A percentile compares a stretch with the other conserved stretches of the same genome.
phyloP scores from a whole-genome alignment of 2,888 invertebrate species.

The Parapristionchus giblindavisi region DNA sequence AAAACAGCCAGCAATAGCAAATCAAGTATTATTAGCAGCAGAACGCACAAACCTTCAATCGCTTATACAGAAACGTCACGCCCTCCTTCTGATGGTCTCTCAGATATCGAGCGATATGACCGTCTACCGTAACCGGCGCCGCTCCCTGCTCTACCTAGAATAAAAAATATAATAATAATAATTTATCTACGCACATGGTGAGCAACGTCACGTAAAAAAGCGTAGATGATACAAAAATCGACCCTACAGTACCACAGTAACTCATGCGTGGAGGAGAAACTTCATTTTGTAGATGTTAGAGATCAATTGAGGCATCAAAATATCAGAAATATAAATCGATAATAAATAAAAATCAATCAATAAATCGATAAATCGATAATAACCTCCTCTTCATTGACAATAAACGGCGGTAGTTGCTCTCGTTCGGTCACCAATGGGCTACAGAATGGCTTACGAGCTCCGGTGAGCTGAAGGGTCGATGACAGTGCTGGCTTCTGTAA shows the following conservation, averaged over 20 bases:
- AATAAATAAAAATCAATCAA: too few relatives aligned
- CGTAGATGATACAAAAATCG: neutral
- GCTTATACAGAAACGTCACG: slow-evolving; percentile 48
- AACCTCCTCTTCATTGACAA: slow-evolving; percentile 28
- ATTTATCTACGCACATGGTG: neutral
- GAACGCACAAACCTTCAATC: slow-evolving; percentile 42
- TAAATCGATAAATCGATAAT: too few relatives aligned
- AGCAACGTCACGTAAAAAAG: neutral
- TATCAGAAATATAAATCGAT: too few relatives aligned
- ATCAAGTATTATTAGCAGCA: too few relatives aligned
- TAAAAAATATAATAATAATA: neutral
- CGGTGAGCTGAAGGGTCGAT: neutral
- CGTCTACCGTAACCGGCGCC: slow-evolving; percentile 18
- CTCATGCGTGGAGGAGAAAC: neutral
- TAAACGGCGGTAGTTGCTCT: neutral
- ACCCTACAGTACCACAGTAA: neutral
- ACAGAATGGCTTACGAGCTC: slow-evolving; percentile 25
- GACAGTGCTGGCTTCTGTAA: too few relatives aligned
- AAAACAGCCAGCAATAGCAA: too few relatives aligned
- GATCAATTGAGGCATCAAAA: too few relatives aligned
- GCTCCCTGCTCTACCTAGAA: slow-evolving; percentile 22
- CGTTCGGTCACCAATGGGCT: slow-evolving; percentile 19
- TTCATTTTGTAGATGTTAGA: too few relatives aligned
- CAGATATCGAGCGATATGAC: slow-evolving; percentile 36
- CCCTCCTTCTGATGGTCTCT: slow-evolving; percentile 56